Evolutionary conservation across 2,888 invertebrate species (phyloP), one percentile per base, ranked within the genome.

Genomic region (Erebia palarica): DNA sequence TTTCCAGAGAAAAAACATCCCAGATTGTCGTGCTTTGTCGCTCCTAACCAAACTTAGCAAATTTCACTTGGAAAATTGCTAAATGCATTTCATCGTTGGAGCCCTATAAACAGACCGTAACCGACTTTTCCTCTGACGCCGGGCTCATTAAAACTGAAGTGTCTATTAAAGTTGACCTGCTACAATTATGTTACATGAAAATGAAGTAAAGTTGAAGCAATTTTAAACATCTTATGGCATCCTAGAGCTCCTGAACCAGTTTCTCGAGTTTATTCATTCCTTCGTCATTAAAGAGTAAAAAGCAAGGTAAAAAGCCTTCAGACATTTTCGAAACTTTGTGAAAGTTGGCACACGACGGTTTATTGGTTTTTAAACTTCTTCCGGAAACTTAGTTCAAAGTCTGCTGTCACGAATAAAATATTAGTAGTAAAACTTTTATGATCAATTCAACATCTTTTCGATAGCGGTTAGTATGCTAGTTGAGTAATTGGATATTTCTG

Each of bases 121-220:
- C 68, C 21, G 49, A 63, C 66, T 70, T 53, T 69, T 64, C 69
- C 75, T 75, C 73, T 75, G 75, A 71, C 55, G 69, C 64, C 71
- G 66, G 70, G n/a, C 73, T 76, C 73, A 68, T 76, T 75, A 73
- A 73, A 75, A 73, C 68, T 65, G 68, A 47, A 68, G 64, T 65
- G 44, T 61, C 69, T 18, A 58, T 66, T 57, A 21, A 58, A 65
- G 71, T 65, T 55, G 73, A 68, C 71, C 66, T 69, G 67, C 66
- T 66, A 71, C 58, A 69, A 71, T 73, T 71, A 71, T 71, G 64
- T 65, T 55, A 59, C 55, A 47, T 65, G 73, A 70, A 73, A 68
- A 71, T 63, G 68, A 68, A 61, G 68, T 66, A 63, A 70, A 73
- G 58, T 66, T 64, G 58, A 42, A 73, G 68, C 65, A 73, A 69